Evolutionary conservation across 2,797 vertebrate genomes (phyloP).

Genomic region (Clamator glandarius): DNA sequence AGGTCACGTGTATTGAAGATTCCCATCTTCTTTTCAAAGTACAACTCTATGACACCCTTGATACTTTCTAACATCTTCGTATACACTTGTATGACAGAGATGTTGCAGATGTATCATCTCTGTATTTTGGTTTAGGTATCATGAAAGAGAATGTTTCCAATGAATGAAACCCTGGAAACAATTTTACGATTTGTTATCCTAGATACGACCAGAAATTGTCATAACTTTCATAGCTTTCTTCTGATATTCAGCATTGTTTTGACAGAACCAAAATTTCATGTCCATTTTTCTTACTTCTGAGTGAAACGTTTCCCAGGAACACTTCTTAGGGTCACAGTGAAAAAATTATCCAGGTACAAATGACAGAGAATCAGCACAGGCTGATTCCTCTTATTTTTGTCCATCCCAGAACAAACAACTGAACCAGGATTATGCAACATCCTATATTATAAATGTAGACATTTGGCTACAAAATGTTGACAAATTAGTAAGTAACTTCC

Average conservation of each 20-base stretch:
- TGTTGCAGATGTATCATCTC: not conserved
- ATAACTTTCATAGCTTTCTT: not conserved
- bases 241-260: not conserved
- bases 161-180: not conserved
- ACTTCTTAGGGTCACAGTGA: not conserved
- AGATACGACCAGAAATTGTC: not conserved
- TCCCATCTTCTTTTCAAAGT: not conserved
- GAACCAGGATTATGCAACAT: not conserved
- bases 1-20: fast-evolving
- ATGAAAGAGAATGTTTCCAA: not conserved
- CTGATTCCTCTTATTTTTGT: no score
- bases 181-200: not conserved
- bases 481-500: not conserved
- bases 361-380: not conserved
- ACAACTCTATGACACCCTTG: not conserved
- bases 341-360: not conserved
- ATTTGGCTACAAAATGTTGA: not conserved
- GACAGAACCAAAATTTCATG: not conserved
- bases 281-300: not conserved
- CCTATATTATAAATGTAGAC: not conserved
- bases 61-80: not conserved
- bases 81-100: not conserved
- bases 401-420: not conserved
- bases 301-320: not conserved
- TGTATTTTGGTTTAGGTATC: not conserved